phyloP scores from a whole-genome alignment of 2,888 invertebrate genomes.

The Calliopum simillimum region DNA sequence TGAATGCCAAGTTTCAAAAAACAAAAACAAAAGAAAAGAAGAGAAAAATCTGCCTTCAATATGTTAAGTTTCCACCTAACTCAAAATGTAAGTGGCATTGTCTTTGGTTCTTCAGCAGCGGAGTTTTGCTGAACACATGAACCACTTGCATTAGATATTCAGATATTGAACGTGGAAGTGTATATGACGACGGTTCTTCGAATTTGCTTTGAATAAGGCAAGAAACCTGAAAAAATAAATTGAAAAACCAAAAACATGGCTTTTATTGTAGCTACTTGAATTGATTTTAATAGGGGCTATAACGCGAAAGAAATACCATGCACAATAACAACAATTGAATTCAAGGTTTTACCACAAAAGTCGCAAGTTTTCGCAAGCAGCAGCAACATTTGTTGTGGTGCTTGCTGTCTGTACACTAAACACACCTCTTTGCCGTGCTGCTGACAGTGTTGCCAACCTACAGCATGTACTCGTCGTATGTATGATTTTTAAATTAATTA shows the following conservation, averaged over 20 bases:
- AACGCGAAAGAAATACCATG: neutral
- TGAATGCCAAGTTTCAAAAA: neutral
- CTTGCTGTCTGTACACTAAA: neutral
- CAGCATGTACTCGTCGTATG: too few relatives aligned
- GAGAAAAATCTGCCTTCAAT: neutral
- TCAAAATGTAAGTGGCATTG: too few relatives aligned
- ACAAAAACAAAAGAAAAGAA: neutral
- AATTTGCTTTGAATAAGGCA: too few relatives aligned
- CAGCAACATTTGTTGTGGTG: too few relatives aligned
- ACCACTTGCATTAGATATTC: too few relatives aligned
- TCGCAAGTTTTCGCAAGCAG: neutral
- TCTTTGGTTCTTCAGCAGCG: too few relatives aligned
- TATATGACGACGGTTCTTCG: too few relatives aligned
- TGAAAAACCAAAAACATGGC: too few relatives aligned
- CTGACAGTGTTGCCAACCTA: slow-evolving; percentile 14
- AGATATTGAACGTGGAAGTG: too few relatives aligned
- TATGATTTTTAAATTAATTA: slow-evolving; percentile 1
- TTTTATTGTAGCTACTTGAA: neutral
- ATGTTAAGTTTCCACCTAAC: too few relatives aligned
- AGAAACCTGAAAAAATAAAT: too few relatives aligned
- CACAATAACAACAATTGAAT: slow-evolving; percentile 16
- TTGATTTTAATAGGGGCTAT: neutral
- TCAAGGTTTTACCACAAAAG: slow-evolving; percentile 17
- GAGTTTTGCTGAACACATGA: too few relatives aligned
- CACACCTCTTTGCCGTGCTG: slow-evolving; percentile 7